Percentiles rank a stretch among this genome's conserved stretches.
These are phyloP conservation scores for Pachydiplax longipennis DNA, from an alignment of 2,888 invertebrate species.

Conservation along the genomic window DNA sequence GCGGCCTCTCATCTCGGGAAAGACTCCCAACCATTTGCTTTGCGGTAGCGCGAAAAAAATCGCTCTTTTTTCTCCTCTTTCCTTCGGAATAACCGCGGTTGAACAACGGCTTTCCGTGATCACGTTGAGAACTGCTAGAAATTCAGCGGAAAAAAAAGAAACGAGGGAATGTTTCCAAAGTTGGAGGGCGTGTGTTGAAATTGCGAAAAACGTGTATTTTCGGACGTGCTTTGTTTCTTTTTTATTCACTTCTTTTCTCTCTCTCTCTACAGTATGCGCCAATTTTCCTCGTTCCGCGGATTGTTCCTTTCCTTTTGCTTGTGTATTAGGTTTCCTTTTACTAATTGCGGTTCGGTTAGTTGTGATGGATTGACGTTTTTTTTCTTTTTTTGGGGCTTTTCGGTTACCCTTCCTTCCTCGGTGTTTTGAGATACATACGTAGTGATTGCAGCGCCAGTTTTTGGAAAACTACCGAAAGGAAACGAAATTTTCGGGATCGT, in stretches of 20 bases:
- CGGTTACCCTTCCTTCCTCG: no score
- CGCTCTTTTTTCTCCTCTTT: not conserved
- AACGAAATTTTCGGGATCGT: not conserved
- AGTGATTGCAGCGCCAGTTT: not conserved
- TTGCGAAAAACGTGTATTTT: not conserved
- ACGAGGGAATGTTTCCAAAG: not conserved
- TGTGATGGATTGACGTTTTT: not conserved
- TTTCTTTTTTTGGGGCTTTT: no score
- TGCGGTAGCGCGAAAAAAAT: not conserved
- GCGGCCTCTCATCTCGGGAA: conserved; percentile 25
- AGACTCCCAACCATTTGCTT: conserved; percentile 21
- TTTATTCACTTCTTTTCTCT: not conserved
- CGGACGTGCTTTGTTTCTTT: not conserved
- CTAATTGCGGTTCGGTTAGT: not conserved
- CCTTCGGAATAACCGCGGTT: not conserved
- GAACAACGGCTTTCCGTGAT: not conserved
- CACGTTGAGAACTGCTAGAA: conserved; percentile 31
- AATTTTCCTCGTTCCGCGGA: not conserved
- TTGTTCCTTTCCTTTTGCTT: not conserved
- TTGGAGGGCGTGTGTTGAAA: not conserved
- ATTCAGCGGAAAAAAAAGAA: not conserved
- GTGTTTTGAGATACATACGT: not conserved
- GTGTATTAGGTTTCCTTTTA: not conserved
- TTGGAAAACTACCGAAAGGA: not conserved
- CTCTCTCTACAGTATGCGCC: no score